Evolutionary conservation across 35 echinoderm and acorn worm genomes (phyloP), one percentile per base, ranked within the genome.

Genomic region (Patiria miniata): DNA sequence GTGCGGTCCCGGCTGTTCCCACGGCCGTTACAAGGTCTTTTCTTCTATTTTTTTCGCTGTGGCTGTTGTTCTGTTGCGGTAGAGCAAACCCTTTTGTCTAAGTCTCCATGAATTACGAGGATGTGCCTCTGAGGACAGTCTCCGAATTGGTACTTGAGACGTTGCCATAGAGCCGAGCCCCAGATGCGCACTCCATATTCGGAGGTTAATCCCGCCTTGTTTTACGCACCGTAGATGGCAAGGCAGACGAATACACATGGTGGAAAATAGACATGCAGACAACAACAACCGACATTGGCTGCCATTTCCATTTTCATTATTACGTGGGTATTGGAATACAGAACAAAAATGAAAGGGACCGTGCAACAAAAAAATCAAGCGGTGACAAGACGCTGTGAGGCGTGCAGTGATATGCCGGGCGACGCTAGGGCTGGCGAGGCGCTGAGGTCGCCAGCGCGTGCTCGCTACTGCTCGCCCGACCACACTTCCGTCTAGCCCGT

Each of bases 381-480:
- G 65, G 58, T 61, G 58, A 73, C 65, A 73, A 73, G 65, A 73
- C 34, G 65, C 65, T 73, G 65, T 73, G 65, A 73, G 65, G 65
- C 65, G 65, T 73, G 65, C 65, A 73, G 65, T 73, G 65, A 73
- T 73, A 73, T 22, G 65, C 65, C 65, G 65, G 65, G 65, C 65
- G 65, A 73, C 65, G 65, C 26, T 73, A 2, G 65, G 65, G 65
- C 65, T 73, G 65, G 65, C 65, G 65, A 73, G 65, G 65, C 65
- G 65, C 65, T 73, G 65, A 5, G 65, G 65, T 73, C 65, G 65
- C 65, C 65, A 73, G 65, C 65, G 65, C 65, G 65, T 73, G 65
- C 29, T 73, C 65, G 65, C 26, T 73, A 34, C 65, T 47, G 65
- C 65, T 73, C 65, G 65, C 3, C 65, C 65, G 65, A 73, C 65